Evolutionary conservation across 2,888 invertebrate genomes (phyloP).

Genomic region (Iselma pallidipennis): DNA sequence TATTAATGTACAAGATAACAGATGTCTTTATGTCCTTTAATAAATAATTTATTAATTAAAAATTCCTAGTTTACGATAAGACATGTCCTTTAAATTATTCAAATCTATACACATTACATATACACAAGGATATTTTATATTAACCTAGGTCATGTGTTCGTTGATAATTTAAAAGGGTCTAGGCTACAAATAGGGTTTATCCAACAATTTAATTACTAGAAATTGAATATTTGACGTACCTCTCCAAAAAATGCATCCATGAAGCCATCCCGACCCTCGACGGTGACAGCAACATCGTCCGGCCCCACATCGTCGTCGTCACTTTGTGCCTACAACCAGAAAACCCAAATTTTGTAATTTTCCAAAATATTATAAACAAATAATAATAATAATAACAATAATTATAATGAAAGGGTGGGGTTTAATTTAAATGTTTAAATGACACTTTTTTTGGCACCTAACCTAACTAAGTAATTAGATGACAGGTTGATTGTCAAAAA

Average conservation of each 20-base stretch:
- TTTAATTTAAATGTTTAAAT: slow-evolving; percentile 35
- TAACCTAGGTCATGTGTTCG: not conserved
- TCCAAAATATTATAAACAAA: slow-evolving; percentile 10
- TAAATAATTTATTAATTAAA: too few relatives aligned
- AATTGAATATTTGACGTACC: slow-evolving; percentile 61
- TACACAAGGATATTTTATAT: too few relatives aligned
- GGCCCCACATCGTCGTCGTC: slow-evolving; percentile 95
- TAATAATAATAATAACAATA: slow-evolving; percentile 15
- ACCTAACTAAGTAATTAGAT: slow-evolving; percentile 38
- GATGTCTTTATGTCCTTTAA: too few relatives aligned
- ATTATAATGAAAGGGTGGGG: slow-evolving; percentile 44
- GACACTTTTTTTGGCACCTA: slow-evolving; percentile 39
- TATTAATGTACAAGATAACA: too few relatives aligned
- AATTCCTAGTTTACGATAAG: too few relatives aligned
- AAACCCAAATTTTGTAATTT: too few relatives aligned
- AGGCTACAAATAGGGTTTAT: too few relatives aligned
- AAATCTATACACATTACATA: too few relatives aligned
- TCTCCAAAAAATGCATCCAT: slow-evolving; percentile 99
- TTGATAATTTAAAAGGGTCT: too few relatives aligned
- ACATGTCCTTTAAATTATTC: too few relatives aligned
- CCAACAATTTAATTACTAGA: too few relatives aligned
- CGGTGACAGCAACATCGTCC: slow-evolving; percentile 94
- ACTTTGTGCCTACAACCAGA: slow-evolving; percentile 84
- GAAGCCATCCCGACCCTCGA: slow-evolving; percentile 90
- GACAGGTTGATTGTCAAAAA: not conserved